Conservation (phyloP, 2,113 vertebrate genomes). For the Todiramphus saurophagus region DNA sequence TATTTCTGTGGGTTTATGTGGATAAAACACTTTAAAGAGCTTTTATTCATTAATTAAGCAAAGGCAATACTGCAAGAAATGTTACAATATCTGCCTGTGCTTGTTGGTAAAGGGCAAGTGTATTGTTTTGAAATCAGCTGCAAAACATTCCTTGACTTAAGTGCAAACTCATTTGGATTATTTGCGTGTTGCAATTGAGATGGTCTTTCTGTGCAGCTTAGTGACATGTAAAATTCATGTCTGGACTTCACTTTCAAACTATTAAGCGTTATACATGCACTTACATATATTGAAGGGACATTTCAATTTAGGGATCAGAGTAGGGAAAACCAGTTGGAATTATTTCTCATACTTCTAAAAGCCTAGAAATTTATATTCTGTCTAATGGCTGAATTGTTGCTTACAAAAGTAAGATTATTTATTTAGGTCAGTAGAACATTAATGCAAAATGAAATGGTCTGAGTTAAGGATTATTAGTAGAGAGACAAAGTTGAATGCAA, state of each 20-base stretch:
- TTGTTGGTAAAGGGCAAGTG: not conserved
- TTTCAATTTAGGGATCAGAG: not conserved
- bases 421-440: not conserved
- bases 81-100: not conserved
- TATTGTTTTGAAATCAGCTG: not conserved
- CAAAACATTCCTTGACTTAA: not conserved
- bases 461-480: not conserved
- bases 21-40: not conserved
- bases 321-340: not conserved
- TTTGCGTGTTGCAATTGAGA: not conserved
- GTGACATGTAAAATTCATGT: not conserved
- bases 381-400: not conserved
- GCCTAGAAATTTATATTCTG: not conserved
- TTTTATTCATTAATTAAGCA: not conserved
- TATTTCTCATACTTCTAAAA: not conserved
- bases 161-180: not conserved
- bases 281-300: not conserved
- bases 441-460: not conserved
- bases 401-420: not conserved
- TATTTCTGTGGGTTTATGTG: not conserved
- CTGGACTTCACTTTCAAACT: not conserved
- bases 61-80: not conserved
- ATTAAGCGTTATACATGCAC: not conserved
- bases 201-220: not conserved
- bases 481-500: not conserved